Base-by-base conservation (phyloP, 92 coral and sea anemone species). In the Porites divaricata region DNA sequence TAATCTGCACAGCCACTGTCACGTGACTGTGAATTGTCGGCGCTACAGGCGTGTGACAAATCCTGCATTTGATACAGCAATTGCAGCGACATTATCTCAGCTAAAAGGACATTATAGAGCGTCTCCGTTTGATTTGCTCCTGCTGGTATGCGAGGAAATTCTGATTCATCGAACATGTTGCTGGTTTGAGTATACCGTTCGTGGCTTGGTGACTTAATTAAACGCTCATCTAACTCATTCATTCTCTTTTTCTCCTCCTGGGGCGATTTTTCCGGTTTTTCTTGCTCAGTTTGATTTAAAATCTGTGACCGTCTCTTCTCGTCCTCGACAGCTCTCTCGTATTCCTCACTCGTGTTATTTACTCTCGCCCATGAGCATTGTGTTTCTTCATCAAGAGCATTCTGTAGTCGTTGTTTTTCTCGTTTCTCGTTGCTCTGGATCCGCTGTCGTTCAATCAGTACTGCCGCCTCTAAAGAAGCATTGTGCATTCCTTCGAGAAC, bases 1-100 rank as follows among this genome's bases (percentile, higher is more conserved):
- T 91, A 92, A 75, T 92, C 98, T 56, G 93, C 91, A 85, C 98
- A 94, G 59, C 98, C 95, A 59, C 98, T 92, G 92, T 94, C 98
- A 74, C 96, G 95, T 73, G 98, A 89, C 75, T 88, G 77, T 16
- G 85, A 87, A 21, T 92, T 77, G 53, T 84, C 92, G 8, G 72
- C 82, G 78, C 81, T 84, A 68, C 95, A 94, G 11, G 95, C 95
- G 49, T 89, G 93, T 5, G 98, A 94, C 63, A 94, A 89, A 72
- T 92, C 98, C 79, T 94, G 98, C 92, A 94, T 94, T 76, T 94
- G 98, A 81, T 94, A 94, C 50, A 94, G 84, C 71, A 94, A 63
- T 75, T 94, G 98, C 8, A 94, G 91, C 62, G 98, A 94, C 98
- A 94, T 94, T 23, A 94, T 94, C 87, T 94, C 98, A 22, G 98